Conservation (phyloP, 64 coral and sea anemone genomes). For the Exaiptasia diaphana region DNA sequence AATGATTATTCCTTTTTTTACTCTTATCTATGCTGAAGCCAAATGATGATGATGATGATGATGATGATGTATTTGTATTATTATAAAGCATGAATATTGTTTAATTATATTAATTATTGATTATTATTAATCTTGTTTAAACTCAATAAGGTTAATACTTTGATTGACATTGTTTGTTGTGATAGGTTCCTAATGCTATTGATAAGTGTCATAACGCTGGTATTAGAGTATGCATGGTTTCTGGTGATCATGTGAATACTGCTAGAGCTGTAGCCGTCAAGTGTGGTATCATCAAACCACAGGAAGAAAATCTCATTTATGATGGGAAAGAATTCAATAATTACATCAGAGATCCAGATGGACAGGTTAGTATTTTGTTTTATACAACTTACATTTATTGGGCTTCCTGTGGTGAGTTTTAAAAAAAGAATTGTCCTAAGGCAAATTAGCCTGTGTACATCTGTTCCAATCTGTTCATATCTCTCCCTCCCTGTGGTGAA, state of each 20-base stretch:
- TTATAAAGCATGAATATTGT: no score
- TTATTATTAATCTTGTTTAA: no score
- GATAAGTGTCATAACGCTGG: constrained; percentile 75
- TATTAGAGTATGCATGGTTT: constrained; percentile 86
- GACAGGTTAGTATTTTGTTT: constrained; percentile 33
- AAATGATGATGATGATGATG: no score
- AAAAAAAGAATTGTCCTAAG: background rate
- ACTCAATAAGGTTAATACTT: no score
- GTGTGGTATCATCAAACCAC: constrained; percentile 66
- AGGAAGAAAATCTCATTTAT: constrained; percentile 68
- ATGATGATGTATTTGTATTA: no score
- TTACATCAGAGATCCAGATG: constrained; percentile 80
- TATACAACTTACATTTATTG: no score
- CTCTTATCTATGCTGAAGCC: no score
- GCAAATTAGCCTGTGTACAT: background rate
- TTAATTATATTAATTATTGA: no score
- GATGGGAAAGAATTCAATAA: constrained; percentile 73
- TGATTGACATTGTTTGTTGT: no score
- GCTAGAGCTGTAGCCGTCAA: constrained; percentile 75
- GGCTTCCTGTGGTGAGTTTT: background rate
- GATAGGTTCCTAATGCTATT: constrained; percentile 75
- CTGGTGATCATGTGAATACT: constrained; percentile 75
- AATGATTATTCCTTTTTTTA: no score
- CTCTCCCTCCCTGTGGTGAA: no score
- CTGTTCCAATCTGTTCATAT: no score